These are phyloP conservation scores for Crotophaga sulcirostris DNA, from an alignment of 2,113 vertebrate genomes.

Conservation along the genomic window DNA sequence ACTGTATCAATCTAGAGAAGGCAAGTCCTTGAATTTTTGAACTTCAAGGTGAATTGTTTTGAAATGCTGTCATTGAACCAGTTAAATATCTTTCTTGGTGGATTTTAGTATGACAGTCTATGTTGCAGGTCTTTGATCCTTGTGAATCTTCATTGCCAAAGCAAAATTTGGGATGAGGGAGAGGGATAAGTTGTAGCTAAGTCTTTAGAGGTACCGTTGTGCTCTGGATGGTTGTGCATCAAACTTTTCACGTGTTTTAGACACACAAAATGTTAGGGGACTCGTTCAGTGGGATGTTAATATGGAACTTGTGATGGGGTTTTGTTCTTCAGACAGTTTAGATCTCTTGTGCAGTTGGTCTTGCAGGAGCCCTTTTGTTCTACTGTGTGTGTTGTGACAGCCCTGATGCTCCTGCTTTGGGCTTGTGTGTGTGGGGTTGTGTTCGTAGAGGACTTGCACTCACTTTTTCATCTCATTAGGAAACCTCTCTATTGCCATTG, in stretches of 20 bases:
- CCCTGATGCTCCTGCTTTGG: not conserved
- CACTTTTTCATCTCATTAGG: not conserved
- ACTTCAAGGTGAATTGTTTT: not conserved
- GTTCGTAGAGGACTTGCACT: rapidly evolving
- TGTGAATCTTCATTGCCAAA: rapidly evolving
- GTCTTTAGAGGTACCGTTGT: not conserved
- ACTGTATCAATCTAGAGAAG: not conserved
- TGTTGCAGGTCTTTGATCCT: not conserved
- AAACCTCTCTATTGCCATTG: not conserved
- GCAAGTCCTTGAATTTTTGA: not conserved
- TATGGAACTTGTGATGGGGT: not conserved
- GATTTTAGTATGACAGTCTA: not conserved
- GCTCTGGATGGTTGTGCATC: not conserved
- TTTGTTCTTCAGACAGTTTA: rapidly evolving
- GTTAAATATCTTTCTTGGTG: not conserved
- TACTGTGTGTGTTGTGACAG: rapidly evolving
- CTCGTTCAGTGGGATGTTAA: rapidly evolving
- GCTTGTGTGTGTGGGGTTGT: not conserved
- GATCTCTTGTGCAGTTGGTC: not conserved
- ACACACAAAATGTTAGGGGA: not conserved
- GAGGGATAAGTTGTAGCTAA: not conserved
- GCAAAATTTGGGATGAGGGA: not conserved
- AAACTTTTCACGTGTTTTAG: not conserved
- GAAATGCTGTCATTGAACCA: not conserved
- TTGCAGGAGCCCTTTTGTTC: not conserved